Evolutionary conservation across 1,140 invertebrate genomes (phyloP), one percentile per base, ranked within the genome.

Genomic region (Diachasmimorpha longicaudata): DNA sequence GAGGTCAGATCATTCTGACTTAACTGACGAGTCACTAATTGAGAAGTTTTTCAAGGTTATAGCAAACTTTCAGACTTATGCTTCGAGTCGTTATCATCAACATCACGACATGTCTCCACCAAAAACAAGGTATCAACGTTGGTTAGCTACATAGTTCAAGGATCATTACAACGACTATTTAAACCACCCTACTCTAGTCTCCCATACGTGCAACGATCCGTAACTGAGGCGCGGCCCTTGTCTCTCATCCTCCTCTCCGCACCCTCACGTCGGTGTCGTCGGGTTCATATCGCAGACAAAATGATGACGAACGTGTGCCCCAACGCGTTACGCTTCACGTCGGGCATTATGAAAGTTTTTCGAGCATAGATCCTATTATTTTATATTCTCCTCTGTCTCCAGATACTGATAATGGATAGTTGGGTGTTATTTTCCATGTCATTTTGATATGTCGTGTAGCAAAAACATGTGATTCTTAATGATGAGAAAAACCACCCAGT

Each of bases 281-380:
- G 44, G 66, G 67, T 63, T 68, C 69, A 76, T 55, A 66, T 37
- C 46, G 58, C 70, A 44, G 67, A 76, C 70, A 69, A 76, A 67
- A 76, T 76, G 67, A 76, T 76, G 74, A 76, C 69, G 74, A 76
- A 76, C 69, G 74, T 75, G n/a, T 68, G 42, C 46, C 69, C 68
- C 37, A 71, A 76, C 69, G 70, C 69, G 74, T 76, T 71, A 70
- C 74, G 74, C 69, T 71, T 66, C 52, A 39, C 39, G 55, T 69
- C 48, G 44, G 39, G 69, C 55, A 76, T 76, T 76, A 76, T 76
- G 69, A 70, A 76, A 76, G 69, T 71, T 76, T 58, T 70, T 67
- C 23, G 69, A 76, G 69, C 69, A 69, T 52, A 71, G 37, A 70
- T 71, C 69, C 69, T 76, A 21, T 36, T 4, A 37, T 25, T 37